Percentiles rank a stretch among this genome's conserved stretches.
These are phyloP conservation scores for Leptinotarsa rubiginosa DNA, from an alignment of 2,888 invertebrate genomes.

Conservation along the genomic window DNA sequence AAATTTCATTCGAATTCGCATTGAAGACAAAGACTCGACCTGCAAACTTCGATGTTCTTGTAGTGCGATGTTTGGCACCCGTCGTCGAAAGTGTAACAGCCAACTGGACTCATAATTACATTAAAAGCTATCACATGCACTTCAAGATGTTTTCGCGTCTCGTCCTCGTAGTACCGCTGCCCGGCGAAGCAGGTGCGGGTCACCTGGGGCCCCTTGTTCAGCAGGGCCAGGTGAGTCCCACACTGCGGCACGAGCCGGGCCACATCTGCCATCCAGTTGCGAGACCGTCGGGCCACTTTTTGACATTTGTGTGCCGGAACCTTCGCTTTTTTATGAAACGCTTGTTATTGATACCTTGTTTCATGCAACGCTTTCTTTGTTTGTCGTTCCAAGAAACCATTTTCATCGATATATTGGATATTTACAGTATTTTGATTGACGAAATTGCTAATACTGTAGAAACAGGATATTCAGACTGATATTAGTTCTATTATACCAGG, in stretches of 20 bases:
- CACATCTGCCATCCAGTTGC: slow-evolving; percentile 58
- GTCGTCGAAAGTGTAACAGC: slow-evolving; percentile 17
- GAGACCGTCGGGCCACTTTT: slow-evolving; percentile 51
- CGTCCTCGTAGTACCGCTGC: slow-evolving; percentile 12
- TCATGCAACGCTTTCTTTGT: slow-evolving; percentile 10
- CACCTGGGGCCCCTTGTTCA: slow-evolving; percentile 60
- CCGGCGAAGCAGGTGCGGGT: slow-evolving; percentile 57
- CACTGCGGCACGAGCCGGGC: slow-evolving; percentile 40
- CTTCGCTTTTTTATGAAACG: slow-evolving; percentile 42
- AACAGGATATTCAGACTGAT: too few species aligned
- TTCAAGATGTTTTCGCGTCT: slow-evolving; percentile 30
- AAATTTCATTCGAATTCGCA: too few species aligned
- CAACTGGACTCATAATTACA: slow-evolving; percentile 27
- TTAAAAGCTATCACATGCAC: slow-evolving; percentile 29
- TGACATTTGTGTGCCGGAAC: slow-evolving; percentile 53
- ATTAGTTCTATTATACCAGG: too few species aligned
- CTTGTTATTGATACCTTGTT: slow-evolving; percentile 42
- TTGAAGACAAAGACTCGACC: too few species aligned
- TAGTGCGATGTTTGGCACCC: slow-evolving; percentile 7
- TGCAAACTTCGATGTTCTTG: background rate
- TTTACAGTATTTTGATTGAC: too few species aligned
- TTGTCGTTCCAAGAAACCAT: slow-evolving; percentile 1
- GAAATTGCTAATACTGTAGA: too few species aligned
- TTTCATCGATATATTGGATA: too few species aligned
- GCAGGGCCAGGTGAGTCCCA: slow-evolving; percentile 54